phyloP scores from a whole-genome alignment of 2,888 invertebrate genomes.

The Brachynemurus nebulosus region DNA sequence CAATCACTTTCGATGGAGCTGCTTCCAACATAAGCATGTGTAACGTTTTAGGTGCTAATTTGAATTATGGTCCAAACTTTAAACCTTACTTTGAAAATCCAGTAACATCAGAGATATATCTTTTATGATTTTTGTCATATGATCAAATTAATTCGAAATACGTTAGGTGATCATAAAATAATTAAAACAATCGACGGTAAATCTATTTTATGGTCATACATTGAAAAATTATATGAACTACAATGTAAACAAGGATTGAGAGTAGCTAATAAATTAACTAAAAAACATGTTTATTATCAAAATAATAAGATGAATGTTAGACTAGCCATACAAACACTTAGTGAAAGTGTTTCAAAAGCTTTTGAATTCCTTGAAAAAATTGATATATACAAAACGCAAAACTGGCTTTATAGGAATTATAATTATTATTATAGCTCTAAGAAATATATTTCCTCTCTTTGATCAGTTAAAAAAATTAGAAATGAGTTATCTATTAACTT shows the following conservation, averaged over 20 bases:
- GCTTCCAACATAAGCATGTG: constrained; percentile 15
- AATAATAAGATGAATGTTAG: constrained; percentile 12
- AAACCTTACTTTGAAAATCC: constrained; percentile 3
- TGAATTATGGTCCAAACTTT: constrained; percentile 9
- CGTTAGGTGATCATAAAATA: constrained; percentile 7
- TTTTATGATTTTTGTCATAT: constrained; percentile 12
- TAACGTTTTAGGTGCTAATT: constrained; percentile 11
- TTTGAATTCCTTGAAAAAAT: constrained; percentile 5
- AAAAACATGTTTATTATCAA: constrained; percentile 5
- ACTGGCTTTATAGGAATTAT: no score
- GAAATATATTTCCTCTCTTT: no score
- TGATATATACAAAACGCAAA: no score
- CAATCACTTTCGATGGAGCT: constrained; percentile 17
- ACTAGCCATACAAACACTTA: constrained; percentile 12
- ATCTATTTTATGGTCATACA: not conserved
- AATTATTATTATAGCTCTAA: no score
- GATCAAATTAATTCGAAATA: constrained; percentile 11
- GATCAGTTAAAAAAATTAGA: no score
- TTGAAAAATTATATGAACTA: constrained; percentile 3
- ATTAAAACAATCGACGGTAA: not conserved
- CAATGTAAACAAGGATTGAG: constrained; percentile 1
- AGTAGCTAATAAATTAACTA: constrained; percentile 5
- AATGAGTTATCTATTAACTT: no score
- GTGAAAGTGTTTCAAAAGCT: constrained; percentile 4
- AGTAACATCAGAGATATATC: constrained; percentile 9